Base-by-base conservation (phyloP, 1,140 invertebrate genomes). In the Mactra quadrangularis region DNA sequence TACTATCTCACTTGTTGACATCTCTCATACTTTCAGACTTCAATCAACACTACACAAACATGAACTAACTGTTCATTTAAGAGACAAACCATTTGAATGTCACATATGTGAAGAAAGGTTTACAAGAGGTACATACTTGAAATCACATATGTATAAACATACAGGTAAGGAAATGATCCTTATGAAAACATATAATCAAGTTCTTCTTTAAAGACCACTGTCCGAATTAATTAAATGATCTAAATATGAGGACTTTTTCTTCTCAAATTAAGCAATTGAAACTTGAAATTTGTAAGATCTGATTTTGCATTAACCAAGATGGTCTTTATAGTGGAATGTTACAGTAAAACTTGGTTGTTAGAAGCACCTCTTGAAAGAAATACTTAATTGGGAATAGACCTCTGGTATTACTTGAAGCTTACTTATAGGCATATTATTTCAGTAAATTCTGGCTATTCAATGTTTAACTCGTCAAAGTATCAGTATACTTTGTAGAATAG, bases 101-200 rank as follows among this genome's bases (percentile, higher is more conserved):
- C 4, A 57, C 1, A 3, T 25, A 13, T 72, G 70, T 57, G 19
- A 41, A 11, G 50, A 72, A 31, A 57, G 25, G 22, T 72, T 72
- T 31, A 72, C 45, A 11, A 35, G 70, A 38, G 55, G 35, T 15
- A 35, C 31, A 15, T 72, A 72, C 70, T 33, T 72, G 27, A 31
- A 72, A 6, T 52, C 70, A 22, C 70, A 72, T 29, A 55, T 55
- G 70, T 72, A 72, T 25, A 72, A 72, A 57, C 70, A 72, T 41
- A 72, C 70, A 72, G 31, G 31, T 57, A 57, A 57, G 9, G 9
- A 47, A 9, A 9, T 47, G 45, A 11, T 11, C 19, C 45, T 11
- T 47, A 19, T 47, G 19, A 11, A 47, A 47, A 47, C 45, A 47
- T 47, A 47, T 19, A 38, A 38, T 64, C 41, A 64, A 19, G 33